These are phyloP conservation scores for Stigmatopora argus DNA, from an alignment of 2,113 vertebrate species.

Conservation along the genomic window DNA sequence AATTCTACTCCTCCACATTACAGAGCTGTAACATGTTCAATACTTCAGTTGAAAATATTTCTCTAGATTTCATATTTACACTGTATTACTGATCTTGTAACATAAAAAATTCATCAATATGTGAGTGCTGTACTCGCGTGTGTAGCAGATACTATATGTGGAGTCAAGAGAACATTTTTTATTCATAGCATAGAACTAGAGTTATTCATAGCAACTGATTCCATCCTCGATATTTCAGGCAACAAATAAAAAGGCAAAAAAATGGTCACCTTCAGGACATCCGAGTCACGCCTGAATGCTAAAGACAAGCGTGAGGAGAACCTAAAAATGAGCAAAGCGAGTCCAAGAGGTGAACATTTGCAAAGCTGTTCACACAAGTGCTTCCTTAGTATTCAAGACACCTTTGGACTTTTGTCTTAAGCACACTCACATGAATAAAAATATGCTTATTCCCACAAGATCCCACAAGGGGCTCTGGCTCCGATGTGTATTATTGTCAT, in stretches of 20 bases:
- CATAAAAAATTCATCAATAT: not conserved
- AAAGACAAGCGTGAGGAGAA: not conserved
- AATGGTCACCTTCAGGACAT: not conserved
- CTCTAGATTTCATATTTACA: too few relatives aligned
- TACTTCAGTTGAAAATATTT: too few relatives aligned
- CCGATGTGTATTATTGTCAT: not conserved
- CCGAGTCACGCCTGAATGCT: not conserved
- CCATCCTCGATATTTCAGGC: not conserved
- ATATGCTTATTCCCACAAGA: not conserved
- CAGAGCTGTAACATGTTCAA: too few relatives aligned
- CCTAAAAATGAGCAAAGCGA: not conserved
- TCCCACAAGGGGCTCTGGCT: not conserved
- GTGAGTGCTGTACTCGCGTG: not conserved
- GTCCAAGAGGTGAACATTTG: not conserved
- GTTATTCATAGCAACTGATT: not conserved
- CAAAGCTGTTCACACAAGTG: not conserved
- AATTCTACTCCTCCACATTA: too few relatives aligned
- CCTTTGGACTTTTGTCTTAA: not conserved
- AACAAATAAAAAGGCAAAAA: not conserved
- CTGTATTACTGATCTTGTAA: too few relatives aligned
- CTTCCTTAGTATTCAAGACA: not conserved
- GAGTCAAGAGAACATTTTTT: not conserved
- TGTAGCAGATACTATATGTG: not conserved
- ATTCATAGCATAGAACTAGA: not conserved
- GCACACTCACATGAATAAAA: not conserved